A percentile compares a stretch with the other conserved stretches of the same genome.
phyloP scores from a whole-genome alignment of 2,113 vertebrate species.

The Phaetusa simplex region DNA sequence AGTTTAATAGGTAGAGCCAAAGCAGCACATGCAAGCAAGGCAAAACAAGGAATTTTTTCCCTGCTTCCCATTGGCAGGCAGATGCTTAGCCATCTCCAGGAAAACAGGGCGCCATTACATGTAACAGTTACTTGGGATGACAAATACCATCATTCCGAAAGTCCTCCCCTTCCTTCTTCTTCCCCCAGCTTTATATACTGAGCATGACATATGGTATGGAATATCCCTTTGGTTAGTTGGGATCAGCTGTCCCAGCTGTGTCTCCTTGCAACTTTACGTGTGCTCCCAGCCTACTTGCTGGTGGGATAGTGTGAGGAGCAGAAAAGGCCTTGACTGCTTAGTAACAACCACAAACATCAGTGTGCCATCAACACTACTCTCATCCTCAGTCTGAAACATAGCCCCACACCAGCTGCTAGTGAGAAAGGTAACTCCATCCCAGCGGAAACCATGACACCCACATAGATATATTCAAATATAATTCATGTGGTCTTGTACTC shows the following conservation, averaged over 20 bases:
- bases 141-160: background rate
- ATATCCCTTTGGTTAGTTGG: background rate
- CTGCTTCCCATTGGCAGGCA: background rate
- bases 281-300: background rate
- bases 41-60: background rate
- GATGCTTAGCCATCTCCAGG: background rate
- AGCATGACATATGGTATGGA: background rate
- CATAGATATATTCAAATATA: background rate
- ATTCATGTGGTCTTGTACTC: background rate
- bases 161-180: background rate
- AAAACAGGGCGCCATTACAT: background rate
- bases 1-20: background rate
- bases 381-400: background rate
- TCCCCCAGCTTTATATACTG: background rate
- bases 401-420: background rate
- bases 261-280: background rate
- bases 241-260: background rate
- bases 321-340: background rate
- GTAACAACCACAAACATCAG: background rate
- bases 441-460: background rate
- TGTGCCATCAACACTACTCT: background rate
- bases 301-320: background rate
- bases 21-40: background rate
- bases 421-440: background rate
- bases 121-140: background rate